Conservation (phyloP, 2,797 vertebrate species). For the Nothura maculosa region DNA sequence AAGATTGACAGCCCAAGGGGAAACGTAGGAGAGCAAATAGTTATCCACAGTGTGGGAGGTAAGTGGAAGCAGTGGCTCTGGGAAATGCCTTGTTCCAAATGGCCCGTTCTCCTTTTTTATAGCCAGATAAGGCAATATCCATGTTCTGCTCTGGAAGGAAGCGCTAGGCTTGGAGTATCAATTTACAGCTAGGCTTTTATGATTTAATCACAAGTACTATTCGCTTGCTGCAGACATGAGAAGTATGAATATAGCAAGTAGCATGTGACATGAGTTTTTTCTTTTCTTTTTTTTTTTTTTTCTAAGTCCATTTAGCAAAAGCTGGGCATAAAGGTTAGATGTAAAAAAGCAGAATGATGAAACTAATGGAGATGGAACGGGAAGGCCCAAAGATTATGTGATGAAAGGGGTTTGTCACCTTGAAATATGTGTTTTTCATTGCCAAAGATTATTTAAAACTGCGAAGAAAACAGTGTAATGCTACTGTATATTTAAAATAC, state of each 20-base stretch:
- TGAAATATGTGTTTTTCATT: background rate
- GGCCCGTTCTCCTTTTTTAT: constrained; percentile 40
- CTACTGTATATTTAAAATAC: background rate
- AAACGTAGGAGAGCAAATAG: constrained; percentile 71
- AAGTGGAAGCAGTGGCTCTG: constrained; percentile 62
- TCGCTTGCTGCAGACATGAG: background rate
- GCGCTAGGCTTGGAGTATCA: background rate
- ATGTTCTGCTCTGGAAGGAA: constrained; percentile 24
- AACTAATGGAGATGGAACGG: background rate
- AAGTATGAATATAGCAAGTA: background rate
- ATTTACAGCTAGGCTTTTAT: background rate
- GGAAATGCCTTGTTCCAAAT: constrained; percentile 48
- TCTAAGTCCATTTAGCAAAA: background rate
- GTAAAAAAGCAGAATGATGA: background rate
- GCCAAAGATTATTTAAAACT: background rate
- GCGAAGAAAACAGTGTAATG: background rate
- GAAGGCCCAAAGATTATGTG: background rate
- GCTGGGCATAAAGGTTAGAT: background rate
- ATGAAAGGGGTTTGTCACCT: constrained; percentile 35
- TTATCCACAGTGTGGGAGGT: constrained; percentile 61
- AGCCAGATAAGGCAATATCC: background rate
- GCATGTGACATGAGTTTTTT: background rate
- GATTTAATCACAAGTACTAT: background rate
- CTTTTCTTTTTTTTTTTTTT: background rate
- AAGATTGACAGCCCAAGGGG: constrained; percentile 42